Percentiles rank a stretch among this genome's conserved stretches.
Evolutionary conservation across 2,113 vertebrate species (phyloP).

Genomic region (Raja brachyura): DNA sequence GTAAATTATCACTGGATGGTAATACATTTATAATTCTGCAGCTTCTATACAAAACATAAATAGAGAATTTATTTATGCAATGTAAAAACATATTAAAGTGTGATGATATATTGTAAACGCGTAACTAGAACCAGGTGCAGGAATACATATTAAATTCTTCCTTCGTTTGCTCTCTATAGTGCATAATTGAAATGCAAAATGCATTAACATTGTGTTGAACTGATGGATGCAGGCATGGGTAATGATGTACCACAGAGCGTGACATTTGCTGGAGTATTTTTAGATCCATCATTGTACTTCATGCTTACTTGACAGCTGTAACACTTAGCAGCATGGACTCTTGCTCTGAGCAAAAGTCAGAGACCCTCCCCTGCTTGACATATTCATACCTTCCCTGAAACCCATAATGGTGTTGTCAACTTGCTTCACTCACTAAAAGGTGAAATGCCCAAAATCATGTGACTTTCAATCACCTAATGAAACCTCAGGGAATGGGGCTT

Average conservation of each 20-base stretch:
- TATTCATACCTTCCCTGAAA: conserved; percentile 27
- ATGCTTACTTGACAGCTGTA: conserved; percentile 38
- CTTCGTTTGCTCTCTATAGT: conserved; percentile 17
- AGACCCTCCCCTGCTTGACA: conserved; percentile 29
- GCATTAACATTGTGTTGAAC: conserved; percentile 30
- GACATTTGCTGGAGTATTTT: conserved; percentile 37
- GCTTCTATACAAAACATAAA: not conserved
- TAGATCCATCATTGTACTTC: conserved; percentile 36
- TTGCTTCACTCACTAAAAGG: not conserved
- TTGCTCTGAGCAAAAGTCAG: conserved; percentile 20
- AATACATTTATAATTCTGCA: not conserved
- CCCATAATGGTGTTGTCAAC: conserved; percentile 20
- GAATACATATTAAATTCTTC: conserved; percentile 16
- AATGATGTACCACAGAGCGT: conserved; percentile 37
- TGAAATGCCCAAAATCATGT: conserved; percentile 9
- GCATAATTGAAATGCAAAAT: conserved; percentile 36
- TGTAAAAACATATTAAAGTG: not conserved
- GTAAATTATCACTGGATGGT: not conserved
- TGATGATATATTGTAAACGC: not conserved
- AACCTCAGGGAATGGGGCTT: conserved; percentile 30
- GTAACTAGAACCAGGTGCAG: not conserved
- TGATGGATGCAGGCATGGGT: conserved; percentile 36
- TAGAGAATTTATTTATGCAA: not conserved
- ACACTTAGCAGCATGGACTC: conserved; percentile 38
- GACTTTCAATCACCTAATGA: not conserved